Evolutionary conservation across 2,797 vertebrate genomes (phyloP).

Genomic region (Micropoecilia bifurca): DNA sequence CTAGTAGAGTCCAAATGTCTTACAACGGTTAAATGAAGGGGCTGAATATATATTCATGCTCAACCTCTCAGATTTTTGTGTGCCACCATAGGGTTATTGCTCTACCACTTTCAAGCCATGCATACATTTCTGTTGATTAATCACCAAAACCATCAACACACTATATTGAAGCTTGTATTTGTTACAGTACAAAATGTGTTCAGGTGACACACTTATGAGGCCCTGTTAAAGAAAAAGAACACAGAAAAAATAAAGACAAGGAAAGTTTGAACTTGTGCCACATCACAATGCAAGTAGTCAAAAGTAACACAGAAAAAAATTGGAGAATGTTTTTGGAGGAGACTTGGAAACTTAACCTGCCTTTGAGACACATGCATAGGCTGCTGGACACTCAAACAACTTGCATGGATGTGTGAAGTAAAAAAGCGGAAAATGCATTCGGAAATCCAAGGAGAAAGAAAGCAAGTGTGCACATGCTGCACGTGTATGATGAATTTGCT

Average conservation of each 20-base stretch:
- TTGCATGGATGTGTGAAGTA: neutral
- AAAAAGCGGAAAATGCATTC: constrained; percentile 7
- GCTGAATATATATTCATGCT: neutral
- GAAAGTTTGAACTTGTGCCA: constrained; percentile 44
- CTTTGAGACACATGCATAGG: constrained; percentile 42
- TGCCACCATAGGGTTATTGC: neutral
- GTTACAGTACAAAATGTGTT: neutral
- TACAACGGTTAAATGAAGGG: neutral
- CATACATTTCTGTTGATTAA: neutral
- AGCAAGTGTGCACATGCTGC: neutral
- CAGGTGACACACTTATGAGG: neutral
- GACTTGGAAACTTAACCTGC: constrained; percentile 51
- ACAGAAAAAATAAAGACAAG: constrained; percentile 34
- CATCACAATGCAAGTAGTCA: constrained; percentile 69
- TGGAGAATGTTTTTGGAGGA: constrained; percentile 47
- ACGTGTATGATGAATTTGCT: constrained; percentile 14
- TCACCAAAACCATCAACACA: neutral
- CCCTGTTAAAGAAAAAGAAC: constrained; percentile 20
- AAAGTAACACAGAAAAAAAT: constrained; percentile 58
- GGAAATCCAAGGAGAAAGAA: constrained; percentile 3
- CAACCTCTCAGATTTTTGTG: neutral
- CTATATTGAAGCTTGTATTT: neutral
- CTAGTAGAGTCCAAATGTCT: neutral
- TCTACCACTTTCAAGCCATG: neutral
- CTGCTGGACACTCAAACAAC: constrained; percentile 18